A percentile compares a stretch with the other conserved stretches of the same genome.
Evolutionary conservation across 2,113 vertebrate species (phyloP).

Genomic region (Pithys albifrons): DNA sequence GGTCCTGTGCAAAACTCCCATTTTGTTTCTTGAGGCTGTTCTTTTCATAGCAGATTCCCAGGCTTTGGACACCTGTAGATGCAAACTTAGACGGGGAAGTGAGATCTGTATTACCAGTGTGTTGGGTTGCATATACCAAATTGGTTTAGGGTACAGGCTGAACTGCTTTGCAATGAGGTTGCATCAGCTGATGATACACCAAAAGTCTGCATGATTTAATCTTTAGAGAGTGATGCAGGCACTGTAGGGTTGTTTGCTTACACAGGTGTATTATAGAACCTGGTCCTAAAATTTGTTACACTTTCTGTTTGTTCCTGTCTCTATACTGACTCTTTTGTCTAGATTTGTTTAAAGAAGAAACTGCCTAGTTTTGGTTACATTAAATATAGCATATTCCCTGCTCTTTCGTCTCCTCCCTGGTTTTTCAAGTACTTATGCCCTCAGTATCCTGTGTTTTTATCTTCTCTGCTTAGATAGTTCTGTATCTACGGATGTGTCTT

Average conservation of each 20-base stretch:
- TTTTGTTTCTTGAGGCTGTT: background rate
- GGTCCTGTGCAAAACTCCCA: background rate
- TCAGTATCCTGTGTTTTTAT: background rate
- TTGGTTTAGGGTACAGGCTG: background rate
- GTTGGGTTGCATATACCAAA: background rate
- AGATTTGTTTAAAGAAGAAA: background rate
- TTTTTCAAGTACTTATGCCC: background rate
- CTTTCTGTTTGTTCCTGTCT: background rate
- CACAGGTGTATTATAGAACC: background rate
- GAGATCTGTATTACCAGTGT: background rate
- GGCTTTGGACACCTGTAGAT: background rate
- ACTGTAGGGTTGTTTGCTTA: background rate
- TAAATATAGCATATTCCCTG: background rate
- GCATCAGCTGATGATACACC: background rate
- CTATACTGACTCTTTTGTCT: background rate
- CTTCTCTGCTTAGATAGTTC: conserved; percentile 81
- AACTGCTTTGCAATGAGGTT: background rate
- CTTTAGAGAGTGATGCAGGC: background rate
- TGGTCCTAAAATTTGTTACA: background rate
- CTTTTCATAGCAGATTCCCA: background rate
- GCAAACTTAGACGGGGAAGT: background rate
- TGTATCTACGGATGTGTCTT: conserved; percentile 96
- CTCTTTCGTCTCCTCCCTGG: background rate
- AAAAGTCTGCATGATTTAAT: background rate
- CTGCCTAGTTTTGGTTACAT: background rate